Base-by-base conservation (phyloP, 2,797 vertebrate species). In the Tiaroga cobitis region DNA sequence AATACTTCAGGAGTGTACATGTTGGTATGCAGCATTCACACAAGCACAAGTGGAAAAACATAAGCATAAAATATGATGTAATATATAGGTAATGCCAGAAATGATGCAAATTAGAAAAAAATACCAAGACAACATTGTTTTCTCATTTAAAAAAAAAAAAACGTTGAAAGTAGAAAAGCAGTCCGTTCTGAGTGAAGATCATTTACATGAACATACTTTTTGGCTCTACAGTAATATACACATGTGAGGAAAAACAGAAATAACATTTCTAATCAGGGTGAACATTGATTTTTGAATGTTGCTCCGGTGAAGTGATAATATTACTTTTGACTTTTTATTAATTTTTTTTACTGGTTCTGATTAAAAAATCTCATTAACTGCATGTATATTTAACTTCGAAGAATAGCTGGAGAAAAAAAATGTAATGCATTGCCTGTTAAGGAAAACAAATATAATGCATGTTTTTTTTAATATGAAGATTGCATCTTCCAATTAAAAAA, bases 121-220 rank as follows among this genome's bases (percentile, higher is more conserved):
- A 63, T 24, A 46, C 34, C 11, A 46, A 39, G 59, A 37, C 41
- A n/a, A 74, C 21, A 69, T 56, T 26, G 49, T 49, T 46, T 82
- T 32, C 13, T 29, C n/a, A 63, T 63, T 5, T n/a, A n/a, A n/a
- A n/a, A n/a, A 21, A 54, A 54, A 54, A 69, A 16, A n/a, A 13
- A 24, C 7, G 61, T 46, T 29, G 3, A 32, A 73, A 73, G 19
- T 74, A 63, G 2, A 51, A 83, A n/a, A 67, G 24, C 29, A n/a
- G 39, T 43, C 72, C 6, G 2, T 83, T 73, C 82, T 54, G 72
- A 67, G 59, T 54, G 61, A 83, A 75, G 21, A 65, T 34, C 41
- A 49, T 75, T 76, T 51, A 83, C 41, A 83, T 56, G 8, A 76
- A 83, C 34, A 49, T 83, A 29, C n/a, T 74, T 43, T 51, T 37